Base-by-base conservation (phyloP, 1,140 invertebrate species). In the Archivesica marissinica region DNA sequence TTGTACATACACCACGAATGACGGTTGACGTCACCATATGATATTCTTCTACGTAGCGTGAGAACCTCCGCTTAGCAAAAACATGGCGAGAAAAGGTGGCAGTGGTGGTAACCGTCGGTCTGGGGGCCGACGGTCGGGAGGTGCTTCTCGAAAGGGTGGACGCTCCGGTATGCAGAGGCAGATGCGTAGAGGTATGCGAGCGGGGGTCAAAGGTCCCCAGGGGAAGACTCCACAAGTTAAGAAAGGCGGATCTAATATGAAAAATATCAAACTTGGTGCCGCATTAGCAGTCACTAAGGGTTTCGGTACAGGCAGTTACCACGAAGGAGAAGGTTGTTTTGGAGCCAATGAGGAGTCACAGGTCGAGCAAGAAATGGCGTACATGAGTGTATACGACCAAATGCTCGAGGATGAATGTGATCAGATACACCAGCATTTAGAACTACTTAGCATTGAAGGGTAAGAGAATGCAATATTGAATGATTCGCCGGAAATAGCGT, bases 401-500 rank as follows among this genome's bases (percentile, higher is more conserved):
- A 75, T 56, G 54, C 41, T 47, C 17, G 80, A 83, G 35, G 68
- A 83, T 41, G 80, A 72, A 28, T 68, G 68, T n/a, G 80, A 83
- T 38, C 33, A 66, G 25, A 2, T 83, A 3, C 80, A 83, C 11
- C 70, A 83, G 9, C 68, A 83, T 64, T 59, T 83, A 75, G 80
- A 83, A 39, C 7, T 83, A 44, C 68, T 83, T 74, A 83, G 80
- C 50, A 54, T 74, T 9, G 80, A 83, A 64, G 80, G 80, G 80
- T 83, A 83, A 83, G 80, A 64, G 47, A 44, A 78, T 64, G 11
- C 39, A 20, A 17, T 15, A 72, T 15, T 23, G 76, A 78, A 59
- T 78, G 76, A 78, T 78, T 56, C 76, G 76, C 76, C 76, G 76
- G 76, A 64, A 78, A 64, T 64, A 78, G 76, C 25, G 76, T 78